Base-by-base conservation (phyloP, 2,888 invertebrate genomes). In the Macrophya alboannulata region DNA sequence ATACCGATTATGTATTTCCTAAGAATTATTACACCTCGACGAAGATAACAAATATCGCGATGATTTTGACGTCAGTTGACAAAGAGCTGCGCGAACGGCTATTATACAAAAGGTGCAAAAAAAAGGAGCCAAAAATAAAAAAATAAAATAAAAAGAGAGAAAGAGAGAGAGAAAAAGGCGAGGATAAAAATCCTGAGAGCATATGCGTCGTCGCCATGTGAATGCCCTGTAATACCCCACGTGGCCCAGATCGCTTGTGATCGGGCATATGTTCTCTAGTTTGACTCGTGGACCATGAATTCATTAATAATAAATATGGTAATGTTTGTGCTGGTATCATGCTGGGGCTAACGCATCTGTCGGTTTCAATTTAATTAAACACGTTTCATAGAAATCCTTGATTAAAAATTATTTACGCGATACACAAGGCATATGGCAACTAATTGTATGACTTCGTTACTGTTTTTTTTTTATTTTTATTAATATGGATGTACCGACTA, bases 301-400 rank as follows among this genome's bases (percentile, higher is more conserved):
- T 88, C 88, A 89, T 90, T 89, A 89, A 90, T 89, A 89, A 90
- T 88, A 88, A 89, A 88, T 89, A 90, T 90, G 89, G 88, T 90
- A 90, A 91, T 90, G 87, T 86, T 85, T 84, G 74, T 84, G 84
- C 25, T 51, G 76, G 86, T 84, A 51, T 83, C 83, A 65, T 43
- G 65, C 55, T 43, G 71, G 48, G 84, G 83, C 25, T 48, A 62
- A 82, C 71, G 71, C 89, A 89, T 89, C 88, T 90, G 90, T 87
- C 86, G 86, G 74, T 86, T 86, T 88, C 87, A 85, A 85, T 89
- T 89, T 88, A 89, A 89, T 90, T 87, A 88, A 89, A 86, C 85
- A 84, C 72, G 77, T 85, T 84, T 84, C 15, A 40, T 17, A 81
- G 40, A 21, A 83, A 40, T 77, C 81, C 21, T 83, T 71, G 83